These are phyloP conservation scores for Lapara coniferarum DNA, from an alignment of 2,888 invertebrate species.

Conservation along the genomic window DNA sequence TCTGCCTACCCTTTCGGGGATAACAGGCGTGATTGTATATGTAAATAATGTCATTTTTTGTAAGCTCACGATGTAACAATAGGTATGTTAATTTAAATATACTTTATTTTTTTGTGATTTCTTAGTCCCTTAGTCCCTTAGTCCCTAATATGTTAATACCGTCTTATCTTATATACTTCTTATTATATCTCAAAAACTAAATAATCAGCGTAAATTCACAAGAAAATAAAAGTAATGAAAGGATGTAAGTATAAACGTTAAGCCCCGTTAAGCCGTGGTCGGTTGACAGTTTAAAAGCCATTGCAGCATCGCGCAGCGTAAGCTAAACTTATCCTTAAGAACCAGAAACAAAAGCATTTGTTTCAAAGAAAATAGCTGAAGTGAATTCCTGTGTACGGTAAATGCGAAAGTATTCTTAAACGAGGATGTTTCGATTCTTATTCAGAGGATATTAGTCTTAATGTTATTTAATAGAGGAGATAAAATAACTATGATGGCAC, in stretches of 20 bases:
- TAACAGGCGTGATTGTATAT: no score
- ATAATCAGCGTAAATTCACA: neutral
- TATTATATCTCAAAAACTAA: neutral
- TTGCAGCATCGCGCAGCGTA: neutral
- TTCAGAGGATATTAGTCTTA: no score
- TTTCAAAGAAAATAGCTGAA: conserved; percentile 8
- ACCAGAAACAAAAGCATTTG: neutral
- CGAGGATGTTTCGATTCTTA: neutral
- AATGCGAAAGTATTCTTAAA: neutral
- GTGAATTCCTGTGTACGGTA: conserved; percentile 2
- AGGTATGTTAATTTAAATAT: no score
- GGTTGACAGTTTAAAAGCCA: conserved; percentile 10
- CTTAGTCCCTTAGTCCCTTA: no score
- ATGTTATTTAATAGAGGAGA: no score
- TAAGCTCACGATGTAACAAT: no score
- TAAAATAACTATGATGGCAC: no score
- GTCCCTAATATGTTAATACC: no score
- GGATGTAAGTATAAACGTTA: neutral
- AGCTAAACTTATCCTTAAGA: conserved; percentile 9
- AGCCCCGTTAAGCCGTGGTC: neutral
- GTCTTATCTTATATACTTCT: neutral
- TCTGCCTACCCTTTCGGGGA: no score
- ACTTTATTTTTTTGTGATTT: no score
- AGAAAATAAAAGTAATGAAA: neutral
- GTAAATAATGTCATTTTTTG: no score